phyloP scores from a whole-genome alignment of 2,888 invertebrate species.

The Phanerotoma sp. region DNA sequence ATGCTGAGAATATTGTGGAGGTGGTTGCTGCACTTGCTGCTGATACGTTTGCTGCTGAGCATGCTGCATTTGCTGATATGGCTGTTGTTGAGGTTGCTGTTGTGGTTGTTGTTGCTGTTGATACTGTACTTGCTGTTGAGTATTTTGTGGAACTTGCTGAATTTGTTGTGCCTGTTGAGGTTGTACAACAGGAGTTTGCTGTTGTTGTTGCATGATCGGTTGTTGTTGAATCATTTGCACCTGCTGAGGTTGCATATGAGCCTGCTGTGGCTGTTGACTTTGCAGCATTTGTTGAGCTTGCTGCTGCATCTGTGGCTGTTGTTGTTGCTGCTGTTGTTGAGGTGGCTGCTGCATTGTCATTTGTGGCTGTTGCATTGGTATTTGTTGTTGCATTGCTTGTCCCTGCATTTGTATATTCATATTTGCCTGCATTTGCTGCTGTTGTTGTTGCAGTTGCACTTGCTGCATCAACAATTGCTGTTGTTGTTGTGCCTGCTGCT shows the following conservation, averaged over 20 bases:
- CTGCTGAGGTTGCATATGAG: conserved; percentile 55
- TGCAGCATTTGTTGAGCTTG: conserved; percentile 36
- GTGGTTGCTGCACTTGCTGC: conserved; percentile 48
- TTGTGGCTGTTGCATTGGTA: conserved; percentile 31
- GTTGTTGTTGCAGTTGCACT: conserved; percentile 39
- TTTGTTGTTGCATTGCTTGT: conserved; percentile 38
- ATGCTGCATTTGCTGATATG: conserved; percentile 49
- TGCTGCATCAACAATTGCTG: conserved; percentile 61
- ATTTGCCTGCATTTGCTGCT: conserved; percentile 40
- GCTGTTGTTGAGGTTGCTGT: conserved; percentile 55
- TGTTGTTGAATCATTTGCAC: conserved; percentile 58
- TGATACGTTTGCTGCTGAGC: conserved; percentile 57
- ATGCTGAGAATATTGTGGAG: conserved; percentile 45
- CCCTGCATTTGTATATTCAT: conserved; percentile 32
- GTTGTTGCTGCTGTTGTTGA: conserved; percentile 37
- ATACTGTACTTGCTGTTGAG: conserved; percentile 59
- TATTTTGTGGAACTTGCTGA: conserved; percentile 45
- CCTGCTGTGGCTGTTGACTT: conserved; percentile 55
- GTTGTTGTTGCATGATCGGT: conserved; percentile 57
- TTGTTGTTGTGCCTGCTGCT: no score
- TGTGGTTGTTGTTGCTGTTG: conserved; percentile 62
- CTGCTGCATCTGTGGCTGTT: conserved; percentile 31
- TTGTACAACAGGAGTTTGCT: conserved; percentile 47
- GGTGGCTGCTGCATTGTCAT: conserved; percentile 35
- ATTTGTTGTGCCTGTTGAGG: conserved; percentile 52